Evolutionary conservation across 2,113 vertebrate genomes (phyloP), one percentile per base, ranked within the genome.

Genomic region (Verasper variegatus): DNA sequence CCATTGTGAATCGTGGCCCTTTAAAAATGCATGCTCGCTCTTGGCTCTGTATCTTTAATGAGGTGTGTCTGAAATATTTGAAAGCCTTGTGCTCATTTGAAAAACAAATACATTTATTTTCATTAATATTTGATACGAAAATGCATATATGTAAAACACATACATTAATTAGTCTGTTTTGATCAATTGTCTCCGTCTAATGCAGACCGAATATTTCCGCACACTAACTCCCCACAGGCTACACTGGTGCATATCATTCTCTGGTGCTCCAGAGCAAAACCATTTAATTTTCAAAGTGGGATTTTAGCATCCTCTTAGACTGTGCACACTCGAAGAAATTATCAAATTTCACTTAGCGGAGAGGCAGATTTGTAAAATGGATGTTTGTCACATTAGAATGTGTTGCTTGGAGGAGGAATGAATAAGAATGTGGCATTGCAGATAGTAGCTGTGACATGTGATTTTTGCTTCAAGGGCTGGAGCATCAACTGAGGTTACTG

Each of bases 61-160:
- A 93, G 91, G 86, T 82, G 74, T 86, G 89, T 89, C 88, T 90
- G 91, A 92, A 93, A 93, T 91, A 92, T 91, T 90, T 90, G 89
- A 94, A 91, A 86, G 86, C 83, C 80, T 86, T 20, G 79, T 71
- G 75, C 91, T 91, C 88, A 88, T 92, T 91, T 91, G 87, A 85
- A 93, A 94, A 90, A 91, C 93, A 93, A 93, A 93, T 89, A 91
- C 76, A 67, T 91, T 93, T 93, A 94, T 90, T 89, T 80, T 68
- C 86, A 92, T 93, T 84, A 91, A 93, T 93, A 92, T 91, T 93
- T 93, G 79, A 94, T 94, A 82, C 75, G 80, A 86, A 90, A 93
- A 93, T 93, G 74, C 94, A 94, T 92, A 90, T 91, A 94, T 94
- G 93, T 92, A 94, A 93, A 93, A 92, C 92, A 90, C 88, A 91